Base-by-base conservation (phyloP, 2,113 vertebrate species). In the Seriola rivoliana region DNA sequence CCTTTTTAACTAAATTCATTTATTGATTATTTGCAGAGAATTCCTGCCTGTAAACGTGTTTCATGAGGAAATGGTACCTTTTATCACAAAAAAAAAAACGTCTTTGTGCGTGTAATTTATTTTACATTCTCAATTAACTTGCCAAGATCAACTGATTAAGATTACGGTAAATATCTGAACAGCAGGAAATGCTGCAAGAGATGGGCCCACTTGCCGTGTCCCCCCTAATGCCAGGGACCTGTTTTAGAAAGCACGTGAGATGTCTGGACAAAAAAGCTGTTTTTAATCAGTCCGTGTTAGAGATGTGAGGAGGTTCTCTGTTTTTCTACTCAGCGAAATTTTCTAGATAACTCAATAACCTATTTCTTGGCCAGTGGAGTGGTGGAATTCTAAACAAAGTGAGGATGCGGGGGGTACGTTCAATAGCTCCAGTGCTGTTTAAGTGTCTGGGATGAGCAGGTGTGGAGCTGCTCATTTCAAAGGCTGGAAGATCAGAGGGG, bases 381-480 rank as follows among this genome's bases (percentile, higher is more conserved):
- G 67, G 59, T 71, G 87, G 91, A 91, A 90, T 92, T 81, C 71
- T 60, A 91, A 90, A 94, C 92, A 93, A 92, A 88, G 73, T 1
- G 38, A 71, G 59, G 73, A 82, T 72, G 85, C 78, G 78, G 86
- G 91, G 78, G 83, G 89, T 40, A 21, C 46, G 46, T 71, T 93
- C 73, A 87, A 48, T 46, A 29, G 64, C 84, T 86, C 81, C 29
- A 8, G 38, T 66, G 79, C 76, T 72, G 69, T 74, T 84, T 78
- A 68, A 86, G 75, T 66, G 78, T 88, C 80, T 89, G 82, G 67
- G 72, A 71, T 54, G 81, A 91, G 91, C 93, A 94, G 92, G 93
- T 94, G 93, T 87, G 89, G 84, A 85, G 83, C 78, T 73, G 82
- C 68, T 85, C 67, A 5, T 88, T 91, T 93, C 88, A 93, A 93